phyloP scores from a whole-genome alignment of 2,797 vertebrate species.

The Enteromius treurensis region DNA sequence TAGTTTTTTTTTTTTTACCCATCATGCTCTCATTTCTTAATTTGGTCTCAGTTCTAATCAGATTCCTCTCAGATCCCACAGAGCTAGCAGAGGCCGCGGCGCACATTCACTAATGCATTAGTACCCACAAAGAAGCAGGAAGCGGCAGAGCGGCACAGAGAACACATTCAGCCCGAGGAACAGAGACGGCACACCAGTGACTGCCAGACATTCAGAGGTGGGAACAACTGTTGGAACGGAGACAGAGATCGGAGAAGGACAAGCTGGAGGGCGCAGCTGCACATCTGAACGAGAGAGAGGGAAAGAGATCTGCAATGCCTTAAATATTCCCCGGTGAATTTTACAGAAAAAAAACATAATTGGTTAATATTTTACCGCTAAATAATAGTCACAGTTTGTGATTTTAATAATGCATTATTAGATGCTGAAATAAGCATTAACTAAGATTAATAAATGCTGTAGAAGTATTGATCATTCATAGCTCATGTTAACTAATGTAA shows the following conservation, averaged over 20 bases:
- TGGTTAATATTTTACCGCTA: neutral
- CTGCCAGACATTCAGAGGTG: slow-evolving; percentile 62
- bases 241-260: slow-evolving; percentile 61
- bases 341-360: neutral
- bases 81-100: neutral
- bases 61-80: slow-evolving; percentile 12
- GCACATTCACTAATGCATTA: slow-evolving; percentile 36
- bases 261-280: slow-evolving; percentile 64
- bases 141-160: slow-evolving; percentile 33
- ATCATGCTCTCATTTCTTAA: neutral
- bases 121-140: slow-evolving; percentile 34
- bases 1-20: slow-evolving; percentile 1
- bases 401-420: too few species aligned
- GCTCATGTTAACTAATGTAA: too few species aligned
- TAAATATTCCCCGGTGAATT: neutral
- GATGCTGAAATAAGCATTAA: too few species aligned
- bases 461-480: too few species aligned
- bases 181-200: slow-evolving; percentile 29
- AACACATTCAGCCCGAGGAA: slow-evolving; percentile 50
- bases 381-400: neutral
- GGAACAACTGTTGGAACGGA: slow-evolving; percentile 69
- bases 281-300: slow-evolving; percentile 34
- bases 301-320: neutral
- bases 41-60: slow-evolving; percentile 9
- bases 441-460: too few species aligned